Percentiles rank a stretch among this genome's conserved stretches.
Evolutionary conservation across 1,140 invertebrate species (phyloP).

Genomic region (Euschistus heros): DNA sequence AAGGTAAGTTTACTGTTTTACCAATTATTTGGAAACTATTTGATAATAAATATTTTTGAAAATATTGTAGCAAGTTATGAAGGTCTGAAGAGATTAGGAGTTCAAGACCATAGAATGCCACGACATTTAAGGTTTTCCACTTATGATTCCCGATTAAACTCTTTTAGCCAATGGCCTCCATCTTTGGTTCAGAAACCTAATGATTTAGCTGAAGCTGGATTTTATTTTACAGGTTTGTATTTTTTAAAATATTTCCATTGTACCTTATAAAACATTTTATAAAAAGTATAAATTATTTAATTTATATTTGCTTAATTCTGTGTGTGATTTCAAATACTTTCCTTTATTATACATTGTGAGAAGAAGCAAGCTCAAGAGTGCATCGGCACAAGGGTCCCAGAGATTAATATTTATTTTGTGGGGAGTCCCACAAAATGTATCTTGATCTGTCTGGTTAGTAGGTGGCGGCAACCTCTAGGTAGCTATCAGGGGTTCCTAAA

Average conservation of each 20-base stretch:
- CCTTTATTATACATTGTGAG: no score
- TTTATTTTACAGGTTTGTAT: conserved; percentile 58
- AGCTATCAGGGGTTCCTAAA: no score
- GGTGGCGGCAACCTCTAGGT: no score
- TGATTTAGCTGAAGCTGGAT: conserved; percentile 58
- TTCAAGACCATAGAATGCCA: conserved; percentile 50
- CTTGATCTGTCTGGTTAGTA: no score
- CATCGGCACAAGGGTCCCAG: no score
- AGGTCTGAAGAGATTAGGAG: conserved; percentile 47
- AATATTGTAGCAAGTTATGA: conserved; percentile 33
- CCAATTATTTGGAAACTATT: conserved; percentile 19
- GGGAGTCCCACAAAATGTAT: no score
- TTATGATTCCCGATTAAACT: conserved; percentile 48
- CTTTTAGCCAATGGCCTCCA: conserved; percentile 53
- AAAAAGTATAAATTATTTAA: background rate
- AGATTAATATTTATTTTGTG: no score
- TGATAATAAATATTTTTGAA: no score
- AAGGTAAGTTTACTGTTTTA: conserved; percentile 17
- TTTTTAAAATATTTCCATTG: no score
- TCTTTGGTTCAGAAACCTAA: conserved; percentile 51
- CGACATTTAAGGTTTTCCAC: conserved; percentile 48
- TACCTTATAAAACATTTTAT: conserved; percentile 5
- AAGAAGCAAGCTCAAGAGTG: no score
- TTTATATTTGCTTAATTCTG: conserved; percentile 6
- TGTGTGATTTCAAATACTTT: no score